phyloP scores from a whole-genome alignment of 2,797 vertebrate genomes.

The Phrynocephalus vlangalii region DNA sequence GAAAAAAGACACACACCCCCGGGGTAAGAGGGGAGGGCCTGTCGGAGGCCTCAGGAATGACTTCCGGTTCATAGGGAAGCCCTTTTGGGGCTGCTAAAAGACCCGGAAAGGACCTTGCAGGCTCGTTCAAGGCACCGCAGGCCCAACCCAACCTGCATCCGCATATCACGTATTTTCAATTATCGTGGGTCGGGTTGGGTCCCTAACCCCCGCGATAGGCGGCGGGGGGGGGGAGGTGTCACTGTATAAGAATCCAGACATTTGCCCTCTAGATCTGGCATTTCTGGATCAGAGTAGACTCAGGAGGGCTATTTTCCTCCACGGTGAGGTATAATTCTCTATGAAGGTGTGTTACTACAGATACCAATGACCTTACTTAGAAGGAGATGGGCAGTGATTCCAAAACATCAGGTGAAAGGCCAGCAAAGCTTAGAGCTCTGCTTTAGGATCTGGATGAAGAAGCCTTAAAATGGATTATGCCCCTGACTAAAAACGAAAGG shows the following conservation, averaged over 20 bases:
- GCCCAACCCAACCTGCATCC: too few species aligned
- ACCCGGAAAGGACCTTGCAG: too few species aligned
- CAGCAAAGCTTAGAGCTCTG: not conserved
- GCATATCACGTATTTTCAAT: too few species aligned
- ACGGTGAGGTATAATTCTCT: not conserved
- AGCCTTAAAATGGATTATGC: not conserved
- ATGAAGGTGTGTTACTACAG: not conserved
- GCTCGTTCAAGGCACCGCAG: too few species aligned
- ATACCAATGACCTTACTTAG: not conserved
- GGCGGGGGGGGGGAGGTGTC: too few species aligned
- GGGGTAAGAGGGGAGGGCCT: too few species aligned
- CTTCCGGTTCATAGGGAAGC: too few species aligned
- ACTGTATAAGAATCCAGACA: not conserved
- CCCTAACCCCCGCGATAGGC: too few species aligned
- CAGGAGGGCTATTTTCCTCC: not conserved
- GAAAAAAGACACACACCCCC: too few species aligned
- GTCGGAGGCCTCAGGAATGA: too few species aligned
- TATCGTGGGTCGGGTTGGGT: too few species aligned
- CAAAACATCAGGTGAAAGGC: not conserved
- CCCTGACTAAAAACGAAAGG: not conserved
- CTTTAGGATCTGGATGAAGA: rapidly evolving
- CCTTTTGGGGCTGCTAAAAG: too few species aligned
- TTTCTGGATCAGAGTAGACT: not conserved
- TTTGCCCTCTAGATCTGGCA: not conserved
- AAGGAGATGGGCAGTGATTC: not conserved